phyloP scores from a whole-genome alignment of 2,888 invertebrate species.

The Suillia variegata region DNA sequence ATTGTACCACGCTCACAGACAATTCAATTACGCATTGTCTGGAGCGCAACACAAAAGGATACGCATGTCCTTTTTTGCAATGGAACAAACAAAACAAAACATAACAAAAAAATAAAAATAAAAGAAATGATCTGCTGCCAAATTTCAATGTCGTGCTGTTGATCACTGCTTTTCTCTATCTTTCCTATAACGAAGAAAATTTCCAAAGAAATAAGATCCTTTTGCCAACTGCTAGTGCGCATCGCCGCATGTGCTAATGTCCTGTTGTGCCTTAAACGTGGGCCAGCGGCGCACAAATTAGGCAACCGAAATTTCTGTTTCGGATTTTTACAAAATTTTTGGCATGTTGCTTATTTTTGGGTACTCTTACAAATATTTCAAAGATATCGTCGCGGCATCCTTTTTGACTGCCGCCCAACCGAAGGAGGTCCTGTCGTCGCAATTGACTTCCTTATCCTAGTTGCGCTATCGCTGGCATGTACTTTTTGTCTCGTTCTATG shows the following conservation, averaged over 20 bases:
- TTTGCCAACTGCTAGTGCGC: neutral
- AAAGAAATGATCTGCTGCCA: neutral
- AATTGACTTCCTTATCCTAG: too few species aligned
- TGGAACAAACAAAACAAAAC: neutral
- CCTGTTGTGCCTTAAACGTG: slow-evolving; percentile 5
- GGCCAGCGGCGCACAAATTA: neutral
- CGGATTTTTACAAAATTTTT: neutral
- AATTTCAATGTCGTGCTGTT: slow-evolving; percentile 1
- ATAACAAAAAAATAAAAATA: neutral
- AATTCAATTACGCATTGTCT: slow-evolving; percentile 1
- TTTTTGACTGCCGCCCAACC: neutral
- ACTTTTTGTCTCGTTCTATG: neutral
- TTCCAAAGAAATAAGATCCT: too few species aligned
- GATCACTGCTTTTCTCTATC: neutral
- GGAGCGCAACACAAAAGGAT: neutral
- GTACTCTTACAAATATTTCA: neutral
- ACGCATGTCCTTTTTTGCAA: neutral
- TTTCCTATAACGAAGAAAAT: neutral
- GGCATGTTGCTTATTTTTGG: neutral
- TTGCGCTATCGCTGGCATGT: neutral
- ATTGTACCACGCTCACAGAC: neutral
- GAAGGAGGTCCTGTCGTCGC: neutral
- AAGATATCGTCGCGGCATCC: slow-evolving; percentile 3
- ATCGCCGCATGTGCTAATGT: slow-evolving; percentile 18
- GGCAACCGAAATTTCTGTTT: neutral